These are phyloP conservation scores for Boloria euphrosyne DNA, from an alignment of 2,888 invertebrate species.

Conservation along the genomic window DNA sequence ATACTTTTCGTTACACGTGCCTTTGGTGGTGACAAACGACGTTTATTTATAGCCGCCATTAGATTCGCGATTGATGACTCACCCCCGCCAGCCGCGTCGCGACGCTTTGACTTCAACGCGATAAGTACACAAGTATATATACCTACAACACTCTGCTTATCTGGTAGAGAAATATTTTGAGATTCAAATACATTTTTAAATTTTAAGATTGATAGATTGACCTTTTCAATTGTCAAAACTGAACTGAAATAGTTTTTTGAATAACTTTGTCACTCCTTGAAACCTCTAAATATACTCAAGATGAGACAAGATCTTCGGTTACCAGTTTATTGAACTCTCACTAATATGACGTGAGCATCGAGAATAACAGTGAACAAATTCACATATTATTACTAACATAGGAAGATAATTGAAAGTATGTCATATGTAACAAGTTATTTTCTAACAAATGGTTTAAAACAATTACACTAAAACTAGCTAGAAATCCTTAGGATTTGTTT, in stretches of 20 bases:
- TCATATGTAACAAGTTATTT: too few species aligned
- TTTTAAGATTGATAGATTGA: background rate
- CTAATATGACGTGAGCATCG: too few species aligned
- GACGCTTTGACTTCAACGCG: background rate
- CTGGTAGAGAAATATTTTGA: background rate
- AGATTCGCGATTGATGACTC: slow-evolving; percentile 26
- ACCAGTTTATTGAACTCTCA: too few species aligned
- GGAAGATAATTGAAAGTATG: too few species aligned
- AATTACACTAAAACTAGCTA: background rate
- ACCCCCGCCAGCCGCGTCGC: slow-evolving; percentile 6
- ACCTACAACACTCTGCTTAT: background rate
- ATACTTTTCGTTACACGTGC: slow-evolving; percentile 25
- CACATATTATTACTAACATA: background rate
- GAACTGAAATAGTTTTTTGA: too few species aligned
- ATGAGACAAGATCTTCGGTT: too few species aligned
- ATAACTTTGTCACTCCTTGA: too few species aligned
- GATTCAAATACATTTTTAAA: background rate
- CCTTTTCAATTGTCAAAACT: too few species aligned
- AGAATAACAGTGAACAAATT: background rate
- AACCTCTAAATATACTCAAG: too few species aligned
- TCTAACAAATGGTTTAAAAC: too few species aligned
- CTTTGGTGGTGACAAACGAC: slow-evolving; percentile 21
- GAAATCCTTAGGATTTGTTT: slow-evolving; percentile 32
- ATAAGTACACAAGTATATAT: background rate
- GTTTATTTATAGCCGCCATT: slow-evolving; percentile 28